These are phyloP conservation scores for Aulostomus chinensis DNA, from an alignment of 2,797 vertebrate species.

Conservation along the genomic window DNA sequence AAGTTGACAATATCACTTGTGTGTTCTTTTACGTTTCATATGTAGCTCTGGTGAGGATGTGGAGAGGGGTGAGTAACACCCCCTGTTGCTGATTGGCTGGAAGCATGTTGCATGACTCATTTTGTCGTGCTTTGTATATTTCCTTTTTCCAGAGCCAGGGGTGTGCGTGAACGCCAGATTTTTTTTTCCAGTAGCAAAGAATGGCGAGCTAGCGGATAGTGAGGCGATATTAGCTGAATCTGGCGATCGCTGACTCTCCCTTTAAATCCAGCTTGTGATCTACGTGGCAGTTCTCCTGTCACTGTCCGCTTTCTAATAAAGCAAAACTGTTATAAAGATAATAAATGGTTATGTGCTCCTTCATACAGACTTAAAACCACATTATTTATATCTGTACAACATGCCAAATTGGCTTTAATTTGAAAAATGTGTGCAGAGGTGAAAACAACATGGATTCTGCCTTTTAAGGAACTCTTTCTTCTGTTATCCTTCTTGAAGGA, in stretches of 20 bases:
- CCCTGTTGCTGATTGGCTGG: too few relatives aligned
- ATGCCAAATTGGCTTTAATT: slow-evolving; percentile 45
- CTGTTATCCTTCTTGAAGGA: slow-evolving; percentile 62
- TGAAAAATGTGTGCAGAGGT: slow-evolving; percentile 59
- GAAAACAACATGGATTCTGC: slow-evolving; percentile 59
- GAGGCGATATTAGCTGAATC: too few relatives aligned
- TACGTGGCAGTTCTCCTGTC: neutral
- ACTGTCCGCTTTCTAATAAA: slow-evolving; percentile 17
- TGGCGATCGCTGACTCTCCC: too few relatives aligned
- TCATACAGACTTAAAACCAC: slow-evolving; percentile 12
- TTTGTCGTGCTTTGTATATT: too few relatives aligned
- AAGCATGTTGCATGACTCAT: too few relatives aligned
- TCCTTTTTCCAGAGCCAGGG: too few relatives aligned
- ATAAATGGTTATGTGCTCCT: slow-evolving; percentile 12
- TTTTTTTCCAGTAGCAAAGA: neutral
- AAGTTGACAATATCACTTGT: too few relatives aligned
- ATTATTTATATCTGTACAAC: slow-evolving; percentile 38
- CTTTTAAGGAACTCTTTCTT: slow-evolving; percentile 73
- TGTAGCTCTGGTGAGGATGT: too few relatives aligned
- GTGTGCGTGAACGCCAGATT: neutral
- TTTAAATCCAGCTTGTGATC: slow-evolving; percentile 16
- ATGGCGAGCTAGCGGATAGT: too few relatives aligned
- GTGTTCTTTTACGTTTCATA: too few relatives aligned
- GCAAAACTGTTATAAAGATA: slow-evolving; percentile 9
- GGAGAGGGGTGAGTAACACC: too few relatives aligned